Evolutionary conservation across 2,797 vertebrate genomes (phyloP).

Genomic region (Helarctos malayanus): DNA sequence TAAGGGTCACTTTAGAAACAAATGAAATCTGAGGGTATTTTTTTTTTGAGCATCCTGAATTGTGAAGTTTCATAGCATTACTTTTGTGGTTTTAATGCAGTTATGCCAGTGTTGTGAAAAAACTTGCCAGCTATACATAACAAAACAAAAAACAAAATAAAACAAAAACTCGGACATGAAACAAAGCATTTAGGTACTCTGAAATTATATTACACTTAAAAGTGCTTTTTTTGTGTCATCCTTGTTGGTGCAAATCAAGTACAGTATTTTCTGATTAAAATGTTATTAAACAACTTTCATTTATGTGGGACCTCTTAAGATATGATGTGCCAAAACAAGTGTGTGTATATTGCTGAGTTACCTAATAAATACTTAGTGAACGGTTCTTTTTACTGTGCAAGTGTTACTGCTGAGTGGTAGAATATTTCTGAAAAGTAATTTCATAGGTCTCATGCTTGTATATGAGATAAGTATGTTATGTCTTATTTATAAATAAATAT

Average conservation of each 20-base stretch:
- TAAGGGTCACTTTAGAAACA: slow-evolving; percentile 57
- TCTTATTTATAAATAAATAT: neutral
- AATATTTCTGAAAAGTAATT: slow-evolving; percentile 11
- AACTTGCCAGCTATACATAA: neutral
- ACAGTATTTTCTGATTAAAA: slow-evolving; percentile 53
- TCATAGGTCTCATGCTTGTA: neutral
- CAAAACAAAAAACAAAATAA: slow-evolving; percentile 46
- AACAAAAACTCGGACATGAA: slow-evolving; percentile 13
- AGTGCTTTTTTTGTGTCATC: slow-evolving; percentile 39
- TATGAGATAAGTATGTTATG: neutral
- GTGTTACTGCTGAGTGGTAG: neutral
- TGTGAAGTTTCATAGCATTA: neutral
- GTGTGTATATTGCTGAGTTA: neutral
- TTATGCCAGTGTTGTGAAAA: slow-evolving; percentile 48
- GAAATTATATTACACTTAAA: slow-evolving; percentile 46
- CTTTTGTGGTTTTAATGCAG: slow-evolving; percentile 15
- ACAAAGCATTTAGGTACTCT: slow-evolving; percentile 54
- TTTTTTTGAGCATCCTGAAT: neutral
- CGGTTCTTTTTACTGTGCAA: neutral
- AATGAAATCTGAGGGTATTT: neutral
- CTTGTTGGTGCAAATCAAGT: slow-evolving; percentile 48
- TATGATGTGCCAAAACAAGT: slow-evolving; percentile 4
- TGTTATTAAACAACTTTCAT: slow-evolving; percentile 57
- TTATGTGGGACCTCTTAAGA: slow-evolving; percentile 34
- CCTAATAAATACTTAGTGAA: neutral